These are phyloP conservation scores for Megatriorchis doriae DNA, from an alignment of 2,113 vertebrate genomes.

Conservation along the genomic window DNA sequence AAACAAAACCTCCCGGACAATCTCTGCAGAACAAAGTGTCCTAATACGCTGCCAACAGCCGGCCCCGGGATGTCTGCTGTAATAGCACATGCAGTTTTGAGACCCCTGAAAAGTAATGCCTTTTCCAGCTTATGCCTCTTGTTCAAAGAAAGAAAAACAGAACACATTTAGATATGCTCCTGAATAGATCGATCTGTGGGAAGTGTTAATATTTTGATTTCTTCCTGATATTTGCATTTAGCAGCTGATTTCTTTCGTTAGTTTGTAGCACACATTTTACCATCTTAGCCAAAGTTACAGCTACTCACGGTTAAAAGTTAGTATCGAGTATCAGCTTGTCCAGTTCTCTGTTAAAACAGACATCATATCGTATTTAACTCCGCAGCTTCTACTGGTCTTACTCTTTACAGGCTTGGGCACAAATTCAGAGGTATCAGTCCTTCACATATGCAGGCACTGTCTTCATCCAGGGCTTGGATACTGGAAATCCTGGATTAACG, in stretches of 20 bases:
- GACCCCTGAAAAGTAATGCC: background rate
- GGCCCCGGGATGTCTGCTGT: background rate
- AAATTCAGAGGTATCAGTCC: background rate
- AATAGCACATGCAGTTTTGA: background rate
- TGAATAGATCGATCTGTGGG: background rate
- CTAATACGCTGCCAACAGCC: background rate
- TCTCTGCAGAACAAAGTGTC: background rate
- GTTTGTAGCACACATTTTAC: background rate
- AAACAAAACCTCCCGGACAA: constrained; percentile 14
- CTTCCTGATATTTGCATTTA: background rate
- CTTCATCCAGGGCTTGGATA: background rate
- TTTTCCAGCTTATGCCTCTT: background rate
- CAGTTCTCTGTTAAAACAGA: background rate
- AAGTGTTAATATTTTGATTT: background rate
- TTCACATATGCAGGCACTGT: background rate
- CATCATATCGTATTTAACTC: background rate
- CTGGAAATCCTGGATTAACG: background rate
- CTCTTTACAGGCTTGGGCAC: background rate
- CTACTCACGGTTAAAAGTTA: background rate
- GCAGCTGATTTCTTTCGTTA: background rate
- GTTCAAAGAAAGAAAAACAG: background rate
- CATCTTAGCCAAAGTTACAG: background rate
- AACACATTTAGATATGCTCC: background rate
- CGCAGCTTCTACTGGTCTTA: background rate
- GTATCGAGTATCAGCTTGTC: background rate